Base-by-base conservation (phyloP, 2,888 invertebrate genomes). In the Chrysolina haemoptera region DNA sequence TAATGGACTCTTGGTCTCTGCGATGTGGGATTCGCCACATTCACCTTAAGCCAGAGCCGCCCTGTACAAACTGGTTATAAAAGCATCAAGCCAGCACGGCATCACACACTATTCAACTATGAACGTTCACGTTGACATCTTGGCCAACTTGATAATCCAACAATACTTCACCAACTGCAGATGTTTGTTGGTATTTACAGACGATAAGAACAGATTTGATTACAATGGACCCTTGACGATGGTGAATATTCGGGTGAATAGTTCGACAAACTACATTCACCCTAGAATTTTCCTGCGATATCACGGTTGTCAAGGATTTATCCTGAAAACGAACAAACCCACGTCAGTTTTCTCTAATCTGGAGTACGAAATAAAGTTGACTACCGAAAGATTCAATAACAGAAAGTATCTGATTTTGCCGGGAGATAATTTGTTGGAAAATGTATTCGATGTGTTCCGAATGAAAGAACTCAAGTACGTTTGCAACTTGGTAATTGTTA, bases 281-380 rank as follows among this genome's bases (percentile, higher is more conserved):
- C 48, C 71, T 8, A 65, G 79, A 63, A 46, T 75, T 62, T 65
- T 83, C 62, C 81, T 83, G 43, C 76, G 79, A 50, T 77, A 81
- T 76, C 77, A 79, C 62, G 84, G 84, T 14, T 84, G 84, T 75
- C 82, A 83, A 66, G 81, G 80, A 64, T 76, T 84, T 18, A 53
- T 84, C 1, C 73, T 84, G 1, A 72, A 79, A 16, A 76, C 70
- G 6, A 68, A 78, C 9, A 50, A 77, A 46, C 82, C 82, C 0
- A 46, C 74, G 4, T 63, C 63, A 14, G 55, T 79, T 11, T 82
- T 84, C 69, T 50, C 67, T 27, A 41, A 65, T 40, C 78, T 83
- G 35, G 84, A 84, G 75, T 68, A 69, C 2, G 68, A 79, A 74
- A 82, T 84, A 8, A 70, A 71, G 18, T 41, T 68, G 11, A 71